Evolutionary conservation across 1,140 invertebrate genomes (phyloP).

Genomic region (Magallana ariakensis): DNA sequence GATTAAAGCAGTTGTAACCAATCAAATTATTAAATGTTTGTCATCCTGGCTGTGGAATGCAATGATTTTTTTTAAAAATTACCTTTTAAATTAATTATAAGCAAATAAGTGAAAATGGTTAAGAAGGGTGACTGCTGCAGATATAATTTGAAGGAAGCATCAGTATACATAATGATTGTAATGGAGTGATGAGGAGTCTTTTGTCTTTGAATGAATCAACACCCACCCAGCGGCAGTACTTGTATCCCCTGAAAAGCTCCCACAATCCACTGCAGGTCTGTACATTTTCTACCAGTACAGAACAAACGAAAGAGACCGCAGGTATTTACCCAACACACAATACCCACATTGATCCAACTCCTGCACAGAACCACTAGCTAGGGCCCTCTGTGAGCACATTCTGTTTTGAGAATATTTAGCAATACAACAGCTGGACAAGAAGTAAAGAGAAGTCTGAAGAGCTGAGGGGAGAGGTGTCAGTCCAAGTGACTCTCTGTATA

Average conservation of each 20-base stretch:
- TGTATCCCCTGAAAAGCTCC: no score
- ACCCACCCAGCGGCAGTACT: no score
- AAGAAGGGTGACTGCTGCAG: no score
- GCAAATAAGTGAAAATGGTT: no score
- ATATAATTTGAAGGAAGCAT: no score
- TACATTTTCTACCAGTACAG: background rate
- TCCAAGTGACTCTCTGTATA: background rate
- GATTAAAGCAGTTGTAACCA: background rate
- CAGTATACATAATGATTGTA: no score
- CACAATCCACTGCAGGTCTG: no score
- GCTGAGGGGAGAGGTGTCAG: background rate
- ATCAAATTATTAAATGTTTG: background rate
- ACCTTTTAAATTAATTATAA: no score
- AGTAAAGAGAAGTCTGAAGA: background rate
- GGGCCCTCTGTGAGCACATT: background rate
- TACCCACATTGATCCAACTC: background rate
- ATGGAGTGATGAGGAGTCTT: no score
- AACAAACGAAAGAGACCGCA: background rate
- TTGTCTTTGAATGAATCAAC: no score
- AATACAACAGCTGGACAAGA: conserved; percentile 9
- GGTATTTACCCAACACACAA: conserved; percentile 5
- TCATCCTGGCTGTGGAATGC: background rate
- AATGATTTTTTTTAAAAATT: no score
- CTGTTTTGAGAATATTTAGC: conserved; percentile 28
- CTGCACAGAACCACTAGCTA: background rate